Base-by-base conservation (phyloP, 2,113 vertebrate species). In the Oryzias javanicus region DNA sequence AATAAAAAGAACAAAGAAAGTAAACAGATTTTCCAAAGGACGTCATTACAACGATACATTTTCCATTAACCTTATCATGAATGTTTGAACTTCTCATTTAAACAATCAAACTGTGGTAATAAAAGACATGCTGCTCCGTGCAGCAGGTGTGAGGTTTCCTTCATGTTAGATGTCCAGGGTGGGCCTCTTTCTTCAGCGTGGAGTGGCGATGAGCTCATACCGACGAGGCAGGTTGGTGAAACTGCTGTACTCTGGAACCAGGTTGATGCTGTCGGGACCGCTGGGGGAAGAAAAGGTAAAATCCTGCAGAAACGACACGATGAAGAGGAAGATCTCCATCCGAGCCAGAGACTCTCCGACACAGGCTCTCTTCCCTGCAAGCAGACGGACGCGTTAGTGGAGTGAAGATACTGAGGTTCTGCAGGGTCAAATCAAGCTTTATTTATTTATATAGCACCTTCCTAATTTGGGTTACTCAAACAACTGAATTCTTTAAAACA, bases 241-340 rank as follows among this genome's bases (percentile, higher is more conserved):
- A 42, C 84, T 64, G 42, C 91, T 92, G 70, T 64, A 55, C 70
- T 90, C 82, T 4, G 81, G 78, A 13, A n/a, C 73, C 19, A 85
- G 29, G 65, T 90, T 74, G 0, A 92, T 44, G 4, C 70, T 78
- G 55, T 89, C 76, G 0, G 82, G 81, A 0, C 78, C 69, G 2
- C 48, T 74, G 0, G 46, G 24, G 20, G 81, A 76, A 42, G 81
- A 84, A 25, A 92, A 83, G 50, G 71, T 85, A 74, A 92, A 92
- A 17, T 51, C 53, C 68, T 89, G 86, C 61, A 92, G 57, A 29
- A 92, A 58, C 1, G 89, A 76, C n/a, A 89, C 89, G 5, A 91
- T 13, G 67, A 93, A 90, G 22, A 93, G 67, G 58, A 93, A 92
- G n/a, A 79, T 67, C 82, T 93, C 90, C 90, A 16, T n/a, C 4